phyloP scores from a whole-genome alignment of 1,140 invertebrate species.

The Bombus haemorrhoidalis region DNA sequence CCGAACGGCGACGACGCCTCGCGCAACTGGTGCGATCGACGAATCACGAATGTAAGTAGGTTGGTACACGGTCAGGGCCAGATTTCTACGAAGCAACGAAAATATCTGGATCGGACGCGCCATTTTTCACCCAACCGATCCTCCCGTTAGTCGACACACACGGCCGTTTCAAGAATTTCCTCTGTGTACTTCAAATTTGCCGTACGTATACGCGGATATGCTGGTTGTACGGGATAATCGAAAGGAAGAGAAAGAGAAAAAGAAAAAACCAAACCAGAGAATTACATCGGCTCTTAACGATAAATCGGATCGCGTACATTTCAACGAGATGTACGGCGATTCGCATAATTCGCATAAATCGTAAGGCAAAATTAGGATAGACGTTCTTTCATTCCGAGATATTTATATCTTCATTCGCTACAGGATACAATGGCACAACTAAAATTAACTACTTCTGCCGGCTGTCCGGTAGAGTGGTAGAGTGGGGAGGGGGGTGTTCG shows the following conservation, averaged over 20 bases:
- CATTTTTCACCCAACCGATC: not conserved
- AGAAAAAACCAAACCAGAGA: not conserved
- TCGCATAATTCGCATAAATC: too few relatives aligned
- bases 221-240: not conserved
- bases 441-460: not conserved
- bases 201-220: too few relatives aligned
- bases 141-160: too few relatives aligned
- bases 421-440: not conserved
- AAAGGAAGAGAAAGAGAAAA: rapidly evolving
- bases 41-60: constrained; percentile 65
- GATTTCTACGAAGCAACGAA: constrained; percentile 63
- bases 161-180: not conserved
- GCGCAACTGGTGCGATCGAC: constrained; percentile 52
- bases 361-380: not conserved
- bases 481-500: too few relatives aligned
- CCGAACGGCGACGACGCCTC: not conserved
- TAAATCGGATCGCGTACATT: not conserved
- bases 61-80: constrained; percentile 71
- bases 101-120: not conserved
- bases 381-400: not conserved
- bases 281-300: not conserved
- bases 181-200: rapidly evolving
- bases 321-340: not conserved
- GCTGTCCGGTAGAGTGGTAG: not conserved
- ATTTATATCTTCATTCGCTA: not conserved